Base-by-base conservation (phyloP, 2,113 vertebrate species). In the Engystomops pustulosus region DNA sequence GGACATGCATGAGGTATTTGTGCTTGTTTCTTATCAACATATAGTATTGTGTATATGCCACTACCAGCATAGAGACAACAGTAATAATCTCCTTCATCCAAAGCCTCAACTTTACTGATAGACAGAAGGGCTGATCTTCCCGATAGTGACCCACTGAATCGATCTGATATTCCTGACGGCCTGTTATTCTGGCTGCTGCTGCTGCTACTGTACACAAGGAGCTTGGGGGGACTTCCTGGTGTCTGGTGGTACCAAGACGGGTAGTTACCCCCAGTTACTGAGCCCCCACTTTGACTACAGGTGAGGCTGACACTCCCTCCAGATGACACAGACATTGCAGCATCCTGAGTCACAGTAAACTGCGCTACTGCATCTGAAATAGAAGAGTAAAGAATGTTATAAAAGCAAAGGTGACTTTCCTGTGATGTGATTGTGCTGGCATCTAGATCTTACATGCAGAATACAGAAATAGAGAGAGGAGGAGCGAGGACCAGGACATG, bases 161-260 rank as follows among this genome's bases (percentile, higher is more conserved):
- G 53, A 32, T 45, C 53, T 23, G 84, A 38, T 55, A 58, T 51
- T 78, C 68, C 34, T 2, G 84, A 74, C 1, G 84, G 77, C n/a
- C 77, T 80, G 17, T 7, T 7, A 44, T 36, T 85, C 20, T 53
- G 38, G n/a, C 79, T 60, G 67, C 49, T 23, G 5, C 30, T 58
- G 36, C 80, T 18, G 1, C 1, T 11, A 45, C 51, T 72, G 5
- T 70, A 38, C 27, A 81, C 25, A 75, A 62, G 10, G 11, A 49
- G 79, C 44, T 74, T 74, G 32, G 81, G 81, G 38, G 18, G 38
- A 62, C 36, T 34, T 23, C 77, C 84, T 2, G 78, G 78, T 74
- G 38, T 75, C 84, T 85, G 78, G n/a, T 74, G 23, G 41, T 41
- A 62, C 78, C 84, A 85, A 23, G 38, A 3, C 20, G 67, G 68